Evolutionary conservation across 2,888 invertebrate species (phyloP).

Genomic region (Silvanus unidentatus): DNA sequence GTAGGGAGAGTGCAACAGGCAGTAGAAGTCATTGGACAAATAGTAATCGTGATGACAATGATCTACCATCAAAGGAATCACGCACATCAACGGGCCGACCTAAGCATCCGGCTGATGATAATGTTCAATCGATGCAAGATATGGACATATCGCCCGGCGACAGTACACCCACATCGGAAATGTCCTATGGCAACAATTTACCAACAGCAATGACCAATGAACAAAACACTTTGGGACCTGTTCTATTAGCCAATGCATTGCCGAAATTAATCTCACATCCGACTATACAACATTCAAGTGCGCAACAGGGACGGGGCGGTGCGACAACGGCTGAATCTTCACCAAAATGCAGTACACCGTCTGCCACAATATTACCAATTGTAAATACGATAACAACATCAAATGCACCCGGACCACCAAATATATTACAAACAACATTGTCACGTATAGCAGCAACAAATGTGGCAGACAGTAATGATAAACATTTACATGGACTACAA

Average conservation of each 20-base stretch:
- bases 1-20: constrained; percentile 33
- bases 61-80: constrained; percentile 21
- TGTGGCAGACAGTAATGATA: constrained; percentile 26
- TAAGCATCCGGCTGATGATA: constrained; percentile 28
- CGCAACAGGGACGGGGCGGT: constrained; percentile 28
- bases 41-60: constrained; percentile 37
- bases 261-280: constrained; percentile 59
- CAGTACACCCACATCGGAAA: constrained; percentile 81
- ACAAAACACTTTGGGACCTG: constrained; percentile 50
- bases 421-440: constrained; percentile 47
- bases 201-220: constrained; percentile 50
- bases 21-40: constrained; percentile 39
- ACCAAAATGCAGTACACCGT: constrained; percentile 33
- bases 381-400: constrained; percentile 47
- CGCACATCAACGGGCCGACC: constrained; percentile 11
- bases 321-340: constrained; percentile 31
- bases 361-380: constrained; percentile 40
- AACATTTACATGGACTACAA: constrained; percentile 32
- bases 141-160: constrained; percentile 93
- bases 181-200: constrained; percentile 54
- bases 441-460: constrained; percentile 44
- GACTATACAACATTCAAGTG: constrained; percentile 25
- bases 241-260: constrained; percentile 61
- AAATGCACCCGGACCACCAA: constrained; percentile 42
- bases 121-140: constrained; percentile 55